Evolutionary conservation across 1,140 invertebrate genomes (phyloP), one percentile per base, ranked within the genome.

Genomic region (Argopecten irradians): DNA sequence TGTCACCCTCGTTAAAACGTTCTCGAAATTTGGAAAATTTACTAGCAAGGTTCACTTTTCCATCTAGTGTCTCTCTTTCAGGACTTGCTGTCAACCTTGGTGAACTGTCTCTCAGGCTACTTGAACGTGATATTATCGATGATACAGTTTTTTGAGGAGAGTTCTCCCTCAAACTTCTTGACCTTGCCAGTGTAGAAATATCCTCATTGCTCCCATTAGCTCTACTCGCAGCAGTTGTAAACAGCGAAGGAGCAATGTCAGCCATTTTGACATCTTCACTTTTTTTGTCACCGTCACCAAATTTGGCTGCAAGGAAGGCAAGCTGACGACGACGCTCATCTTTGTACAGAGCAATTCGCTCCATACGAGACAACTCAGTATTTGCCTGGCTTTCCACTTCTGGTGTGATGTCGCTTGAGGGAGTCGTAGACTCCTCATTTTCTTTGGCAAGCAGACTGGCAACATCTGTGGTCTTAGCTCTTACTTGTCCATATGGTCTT

Each of bases 331-430:
- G 91, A 36, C 91, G 87, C 43, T 92, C 91, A 32, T 92, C 91
- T 83, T 91, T 91, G 35, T 92, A 92, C 46, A 90, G 91, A 7
- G 90, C 88, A 55, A 92, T 92, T 85, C 91, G 71, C 86, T 92
- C 91, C 86, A 87, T 83, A 84, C 91, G 71, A 85, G 84, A 84
- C 35, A 91, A 85, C 84, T 91, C 89, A 16, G 89, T 84, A 14
- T 84, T 84, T 16, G 28, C 39, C 36, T 39, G 55, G 14, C 28
- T n/a, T 14, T 87, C 86, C 19, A 32, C 84, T 35, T 87, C 86
- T 9, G 35, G 32, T 34, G 84, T 34, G 39, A 82, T 87, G 39
- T 43, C 83, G 83, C 71, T 87, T 36, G 86, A 87, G 16, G 86
- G 28, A n/a, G 86, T 41, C 0, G 71, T 43, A 11, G 19, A 19